Evolutionary conservation across 1,140 invertebrate genomes (phyloP).

Genomic region (Calephelis nemesis): DNA sequence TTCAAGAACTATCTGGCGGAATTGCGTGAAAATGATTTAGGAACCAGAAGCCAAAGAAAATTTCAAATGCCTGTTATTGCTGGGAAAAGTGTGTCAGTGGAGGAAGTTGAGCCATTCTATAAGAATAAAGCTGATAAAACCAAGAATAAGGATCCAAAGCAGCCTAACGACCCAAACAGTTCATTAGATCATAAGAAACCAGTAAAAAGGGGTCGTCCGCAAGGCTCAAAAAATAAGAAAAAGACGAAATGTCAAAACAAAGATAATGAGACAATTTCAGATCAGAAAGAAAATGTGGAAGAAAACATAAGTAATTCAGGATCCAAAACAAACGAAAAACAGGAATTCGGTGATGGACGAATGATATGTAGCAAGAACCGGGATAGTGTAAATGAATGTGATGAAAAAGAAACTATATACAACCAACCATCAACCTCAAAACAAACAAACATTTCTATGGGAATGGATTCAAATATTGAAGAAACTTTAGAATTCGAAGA

Average conservation of each 20-base stretch:
- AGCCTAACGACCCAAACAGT: neutral
- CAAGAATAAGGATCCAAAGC: neutral
- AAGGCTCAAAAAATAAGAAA: constrained; percentile 17
- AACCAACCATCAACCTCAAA: constrained; percentile 2
- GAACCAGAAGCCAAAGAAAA: neutral
- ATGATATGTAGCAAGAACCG: constrained; percentile 5
- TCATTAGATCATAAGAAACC: neutral
- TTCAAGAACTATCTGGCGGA: neutral
- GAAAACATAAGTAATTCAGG: neutral
- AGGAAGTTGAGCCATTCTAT: constrained; percentile 18
- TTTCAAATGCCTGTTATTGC: constrained; percentile 6
- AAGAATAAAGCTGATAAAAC: constrained; percentile 11
- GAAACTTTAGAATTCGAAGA: neutral
- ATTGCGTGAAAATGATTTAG: neutral
- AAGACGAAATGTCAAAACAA: neutral
- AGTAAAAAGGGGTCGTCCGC: constrained; percentile 19
- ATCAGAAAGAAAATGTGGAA: constrained; percentile 2
- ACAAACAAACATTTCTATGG: constrained; percentile 1
- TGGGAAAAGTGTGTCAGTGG: constrained; percentile 16
- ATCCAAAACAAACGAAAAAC: constrained; percentile 4
- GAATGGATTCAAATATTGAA: constrained; percentile 13
- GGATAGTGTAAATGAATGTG: constrained; percentile 3
- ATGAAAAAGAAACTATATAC: constrained; percentile 11
- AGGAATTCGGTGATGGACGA: neutral
- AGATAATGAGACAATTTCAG: too few relatives aligned